phyloP scores from a whole-genome alignment of 2,113 vertebrate species.

The Trematocara stigmaticum region DNA sequence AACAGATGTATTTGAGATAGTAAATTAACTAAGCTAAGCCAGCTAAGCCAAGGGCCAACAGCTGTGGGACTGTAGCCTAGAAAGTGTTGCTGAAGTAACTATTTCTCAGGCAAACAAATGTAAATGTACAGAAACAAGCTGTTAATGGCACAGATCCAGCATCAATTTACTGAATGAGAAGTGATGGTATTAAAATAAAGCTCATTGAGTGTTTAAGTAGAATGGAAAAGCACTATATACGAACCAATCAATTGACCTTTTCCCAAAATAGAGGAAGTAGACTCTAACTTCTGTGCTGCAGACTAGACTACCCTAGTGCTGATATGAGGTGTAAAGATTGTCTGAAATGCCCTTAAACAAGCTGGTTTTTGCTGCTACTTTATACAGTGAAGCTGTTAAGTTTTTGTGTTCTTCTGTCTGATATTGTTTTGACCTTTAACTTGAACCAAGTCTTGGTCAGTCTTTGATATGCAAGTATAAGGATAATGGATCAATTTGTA shows the following conservation, averaged over 20 bases:
- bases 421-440: not conserved
- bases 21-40: not conserved
- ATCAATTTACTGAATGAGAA: not conserved
- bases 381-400: not conserved
- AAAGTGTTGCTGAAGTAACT: not conserved
- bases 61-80: not conserved
- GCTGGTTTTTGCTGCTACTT: not conserved
- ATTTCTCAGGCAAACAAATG: not conserved
- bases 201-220: not conserved
- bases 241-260: not conserved
- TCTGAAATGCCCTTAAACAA: not conserved
- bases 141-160: not conserved
- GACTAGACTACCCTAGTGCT: not conserved
- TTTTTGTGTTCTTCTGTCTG: not conserved
- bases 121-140: not conserved
- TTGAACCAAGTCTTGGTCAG: not conserved
- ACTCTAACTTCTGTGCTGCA: not conserved
- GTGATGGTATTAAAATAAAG: not conserved
- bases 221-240: not conserved
- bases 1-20: conserved; percentile 1
- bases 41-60: not conserved
- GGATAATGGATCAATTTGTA: not conserved
- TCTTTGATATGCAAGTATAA: not conserved
- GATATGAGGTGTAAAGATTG: not conserved
- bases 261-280: not conserved